Base-by-base conservation (phyloP, 2,113 vertebrate genomes). In the Hippocampus zosterae region DNA sequence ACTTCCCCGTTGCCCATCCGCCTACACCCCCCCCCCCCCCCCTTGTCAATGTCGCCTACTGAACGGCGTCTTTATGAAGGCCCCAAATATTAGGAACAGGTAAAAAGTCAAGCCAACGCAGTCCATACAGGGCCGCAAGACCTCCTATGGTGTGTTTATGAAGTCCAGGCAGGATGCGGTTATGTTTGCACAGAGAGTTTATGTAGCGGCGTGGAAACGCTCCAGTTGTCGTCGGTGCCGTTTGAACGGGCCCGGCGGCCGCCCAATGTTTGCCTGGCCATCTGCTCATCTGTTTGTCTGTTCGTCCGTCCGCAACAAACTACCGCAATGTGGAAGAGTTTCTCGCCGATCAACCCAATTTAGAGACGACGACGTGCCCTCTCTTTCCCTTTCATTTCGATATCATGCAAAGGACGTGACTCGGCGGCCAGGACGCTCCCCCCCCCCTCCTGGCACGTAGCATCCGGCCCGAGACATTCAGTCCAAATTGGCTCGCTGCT, bases 21-120 rank as follows among this genome's bases (percentile, higher is more conserved):
- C 2, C 67, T n/a, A n/a, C n/a, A n/a, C n/a, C n/a, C n/a, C n/a
- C n/a, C n/a, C n/a, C n/a, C n/a, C 2, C 50, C 12, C 25, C 68
- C 77, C 82, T 40, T 78, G 80, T 88, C 84, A 76, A 90, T 86
- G 75, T 76, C 52, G 7, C 4, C 85, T 82, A 88, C 87, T 85
- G 87, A 86, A 80, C 68, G 80, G 70, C 0, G 56, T 84, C 69
- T 85, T 88, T 86, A 88, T 81, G 85, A 86, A 88, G 78, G 33
- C 44, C 13, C 16, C 15, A 50, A 50, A 46, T 46, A 15, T 46
- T 46, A 12, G n/a, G 1, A 56, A 56, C n/a, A 56, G 19, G 13
- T 56, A 5, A n/a, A 56, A 25, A 25, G 23, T 27, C 11, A 21
- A 57, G 11, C 46, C 16, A n/a, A n/a, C n/a, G n/a, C n/a, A 56